phyloP scores from a whole-genome alignment of 2,113 vertebrate species.

The Elaphurus davidianus region DNA sequence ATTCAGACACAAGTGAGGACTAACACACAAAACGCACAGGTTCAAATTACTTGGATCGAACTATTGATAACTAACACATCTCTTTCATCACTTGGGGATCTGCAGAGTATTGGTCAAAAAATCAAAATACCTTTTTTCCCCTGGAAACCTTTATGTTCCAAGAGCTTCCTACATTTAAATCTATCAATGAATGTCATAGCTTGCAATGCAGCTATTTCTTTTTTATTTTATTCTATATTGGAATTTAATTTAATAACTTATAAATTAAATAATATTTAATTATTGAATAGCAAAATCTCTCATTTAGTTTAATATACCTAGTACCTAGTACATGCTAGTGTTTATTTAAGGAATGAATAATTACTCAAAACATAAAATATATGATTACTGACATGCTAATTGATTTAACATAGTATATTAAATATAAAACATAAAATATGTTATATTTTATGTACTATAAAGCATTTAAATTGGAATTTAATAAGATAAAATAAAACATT shows the following conservation, averaged over 20 bases:
- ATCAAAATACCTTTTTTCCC: not conserved
- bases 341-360: not conserved
- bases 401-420: not conserved
- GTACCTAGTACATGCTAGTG: not conserved
- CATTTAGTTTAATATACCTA: not conserved
- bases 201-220: not conserved
- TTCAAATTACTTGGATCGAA: not conserved
- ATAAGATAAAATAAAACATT: not conserved
- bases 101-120: not conserved
- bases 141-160: not conserved
- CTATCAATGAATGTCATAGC: not conserved
- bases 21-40: not conserved
- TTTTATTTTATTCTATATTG: not conserved
- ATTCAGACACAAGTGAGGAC: not conserved
- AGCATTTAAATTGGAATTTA: not conserved
- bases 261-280: not conserved
- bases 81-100: not conserved
- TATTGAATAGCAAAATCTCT: not conserved
- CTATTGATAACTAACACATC: not conserved
- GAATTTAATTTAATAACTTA: not conserved
- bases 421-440: not conserved
- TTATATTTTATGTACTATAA: not conserved
- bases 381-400: not conserved
- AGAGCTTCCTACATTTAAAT: not conserved
- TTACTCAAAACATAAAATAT: not conserved